Evolutionary conservation across 2,797 vertebrate species (phyloP).

Genomic region (Syncerus caffer): DNA sequence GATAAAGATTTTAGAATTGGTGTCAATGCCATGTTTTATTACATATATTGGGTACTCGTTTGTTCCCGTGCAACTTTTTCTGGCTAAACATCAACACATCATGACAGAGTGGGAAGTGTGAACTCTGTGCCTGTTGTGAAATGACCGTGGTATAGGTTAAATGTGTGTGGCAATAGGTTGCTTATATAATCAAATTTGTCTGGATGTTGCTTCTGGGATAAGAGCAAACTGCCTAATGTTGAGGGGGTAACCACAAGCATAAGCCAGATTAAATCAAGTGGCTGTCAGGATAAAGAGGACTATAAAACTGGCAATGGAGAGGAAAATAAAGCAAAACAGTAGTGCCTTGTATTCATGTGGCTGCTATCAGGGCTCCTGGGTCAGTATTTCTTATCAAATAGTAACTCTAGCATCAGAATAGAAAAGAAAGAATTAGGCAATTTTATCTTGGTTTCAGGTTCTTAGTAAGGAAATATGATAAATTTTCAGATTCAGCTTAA

Average conservation of each 20-base stretch:
- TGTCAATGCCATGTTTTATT: not conserved
- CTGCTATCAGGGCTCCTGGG: not conserved
- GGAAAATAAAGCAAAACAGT: not conserved
- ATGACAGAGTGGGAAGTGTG: not conserved
- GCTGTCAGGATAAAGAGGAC: not conserved
- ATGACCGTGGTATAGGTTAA: constrained; percentile 40
- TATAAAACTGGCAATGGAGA: not conserved
- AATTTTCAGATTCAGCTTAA: not conserved
- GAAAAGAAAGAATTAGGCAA: not conserved
- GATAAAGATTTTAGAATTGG: constrained; percentile 8
- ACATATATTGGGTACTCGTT: not conserved
- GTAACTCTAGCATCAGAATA: not conserved
- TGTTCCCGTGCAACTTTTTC: constrained; percentile 2
- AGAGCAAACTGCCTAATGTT: not conserved
- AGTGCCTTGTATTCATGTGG: not conserved
- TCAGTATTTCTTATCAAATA: not conserved
- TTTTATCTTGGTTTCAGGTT: not conserved
- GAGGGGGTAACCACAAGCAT: not conserved
- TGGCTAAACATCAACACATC: not conserved
- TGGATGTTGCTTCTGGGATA: constrained; percentile 17
- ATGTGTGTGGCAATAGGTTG: not conserved
- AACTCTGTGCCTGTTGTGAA: constrained; percentile 1
- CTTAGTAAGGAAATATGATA: constrained; percentile 21
- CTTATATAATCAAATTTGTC: constrained; percentile 20
- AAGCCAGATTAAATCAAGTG: constrained; percentile 7